Evolutionary conservation across 2,797 vertebrate species (phyloP).

Genomic region (Lemur catta): DNA sequence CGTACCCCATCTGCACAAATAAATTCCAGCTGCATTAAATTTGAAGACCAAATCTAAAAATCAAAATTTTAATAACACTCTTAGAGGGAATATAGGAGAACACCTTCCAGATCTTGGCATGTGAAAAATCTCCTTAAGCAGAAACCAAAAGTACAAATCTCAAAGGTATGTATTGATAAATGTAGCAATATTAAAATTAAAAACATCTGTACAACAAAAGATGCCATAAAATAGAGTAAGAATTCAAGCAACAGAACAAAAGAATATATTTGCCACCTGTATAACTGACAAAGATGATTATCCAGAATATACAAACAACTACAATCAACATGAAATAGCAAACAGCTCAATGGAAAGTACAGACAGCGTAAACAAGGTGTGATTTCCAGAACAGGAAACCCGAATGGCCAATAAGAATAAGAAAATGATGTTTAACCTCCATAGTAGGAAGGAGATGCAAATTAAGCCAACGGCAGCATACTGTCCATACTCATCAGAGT

Average conservation of each 20-base stretch:
- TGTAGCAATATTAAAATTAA: background rate
- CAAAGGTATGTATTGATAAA: background rate
- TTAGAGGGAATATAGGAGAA: background rate
- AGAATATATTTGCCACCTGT: background rate
- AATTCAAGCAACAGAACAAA: background rate
- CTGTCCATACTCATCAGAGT: background rate
- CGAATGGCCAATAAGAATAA: background rate
- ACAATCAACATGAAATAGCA: background rate
- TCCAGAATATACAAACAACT: background rate
- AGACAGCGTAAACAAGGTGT: background rate
- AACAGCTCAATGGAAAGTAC: background rate
- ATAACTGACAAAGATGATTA: slow-evolving; percentile 6
- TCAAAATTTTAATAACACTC: background rate
- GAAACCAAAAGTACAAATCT: background rate
- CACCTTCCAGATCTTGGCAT: background rate
- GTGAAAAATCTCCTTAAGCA: background rate
- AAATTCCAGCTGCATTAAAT: slow-evolving; percentile 10
- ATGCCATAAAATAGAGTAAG: background rate
- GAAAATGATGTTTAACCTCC: background rate
- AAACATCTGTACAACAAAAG: background rate
- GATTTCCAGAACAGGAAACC: background rate
- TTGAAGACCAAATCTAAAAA: background rate
- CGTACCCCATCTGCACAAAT: background rate
- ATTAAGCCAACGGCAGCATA: background rate
- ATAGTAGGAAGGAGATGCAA: background rate